Evolutionary conservation across 2,113 vertebrate genomes (phyloP).

Genomic region (Tetraodon nigroviridis): DNA sequence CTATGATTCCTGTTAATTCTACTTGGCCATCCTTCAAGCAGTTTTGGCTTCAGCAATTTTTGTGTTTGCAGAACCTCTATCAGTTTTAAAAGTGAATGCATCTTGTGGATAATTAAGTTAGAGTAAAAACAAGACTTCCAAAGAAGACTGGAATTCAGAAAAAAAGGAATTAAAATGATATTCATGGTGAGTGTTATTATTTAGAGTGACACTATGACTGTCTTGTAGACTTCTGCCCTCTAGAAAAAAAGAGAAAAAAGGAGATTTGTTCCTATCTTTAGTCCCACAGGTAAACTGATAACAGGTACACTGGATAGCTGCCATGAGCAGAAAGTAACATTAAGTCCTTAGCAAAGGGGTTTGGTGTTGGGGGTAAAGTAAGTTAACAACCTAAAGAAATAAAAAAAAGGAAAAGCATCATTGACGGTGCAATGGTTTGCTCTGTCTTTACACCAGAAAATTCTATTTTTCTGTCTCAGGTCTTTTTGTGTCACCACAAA

Average conservation of each 20-base stretch:
- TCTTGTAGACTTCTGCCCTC: not conserved
- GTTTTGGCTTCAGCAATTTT: constrained; percentile 53
- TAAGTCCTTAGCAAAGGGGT: too few relatives aligned
- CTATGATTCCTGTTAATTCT: constrained; percentile 45
- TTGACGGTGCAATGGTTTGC: not conserved
- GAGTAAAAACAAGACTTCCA: constrained; percentile 17
- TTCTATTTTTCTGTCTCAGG: too few relatives aligned
- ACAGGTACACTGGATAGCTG: not conserved
- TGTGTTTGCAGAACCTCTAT: constrained; percentile 43
- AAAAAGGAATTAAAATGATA: constrained; percentile 26
- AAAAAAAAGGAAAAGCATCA: constrained; percentile 8
- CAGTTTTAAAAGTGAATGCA: constrained; percentile 20
- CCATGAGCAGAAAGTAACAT: not conserved
- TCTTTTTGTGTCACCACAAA: too few relatives aligned
- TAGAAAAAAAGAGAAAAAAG: not conserved
- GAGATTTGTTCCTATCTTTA: too few relatives aligned
- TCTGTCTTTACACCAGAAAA: too few relatives aligned
- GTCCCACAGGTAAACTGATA: too few relatives aligned
- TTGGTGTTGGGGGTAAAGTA: not conserved
- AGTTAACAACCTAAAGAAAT: too few relatives aligned
- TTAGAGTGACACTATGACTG: constrained; percentile 7
- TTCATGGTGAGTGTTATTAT: constrained; percentile 15
- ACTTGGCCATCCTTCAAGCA: constrained; percentile 50
- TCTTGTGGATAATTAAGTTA: constrained; percentile 20
- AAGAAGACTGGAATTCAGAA: constrained; percentile 25